Percentiles rank a stretch among this genome's conserved stretches.
These are phyloP conservation scores for Dryococelus australis DNA, from an alignment of 2,888 invertebrate genomes.

Conservation along the genomic window DNA sequence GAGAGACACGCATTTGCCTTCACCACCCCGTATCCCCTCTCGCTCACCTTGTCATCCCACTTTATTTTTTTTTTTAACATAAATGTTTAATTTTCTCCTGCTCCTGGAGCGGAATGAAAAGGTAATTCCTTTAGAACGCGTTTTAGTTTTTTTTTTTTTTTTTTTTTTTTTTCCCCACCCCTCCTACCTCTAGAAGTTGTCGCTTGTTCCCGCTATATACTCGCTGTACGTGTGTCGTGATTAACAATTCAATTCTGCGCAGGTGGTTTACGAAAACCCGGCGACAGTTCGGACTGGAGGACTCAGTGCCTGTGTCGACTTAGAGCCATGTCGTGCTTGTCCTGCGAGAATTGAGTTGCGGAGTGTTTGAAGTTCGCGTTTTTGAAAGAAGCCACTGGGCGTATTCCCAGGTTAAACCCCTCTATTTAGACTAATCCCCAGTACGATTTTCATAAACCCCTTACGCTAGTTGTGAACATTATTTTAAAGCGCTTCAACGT, in stretches of 20 bases:
- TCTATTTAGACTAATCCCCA: no score
- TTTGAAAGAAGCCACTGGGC: no score
- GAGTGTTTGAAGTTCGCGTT: no score
- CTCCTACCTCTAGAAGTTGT: neutral
- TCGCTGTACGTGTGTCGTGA: neutral
- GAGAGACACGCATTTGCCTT: neutral
- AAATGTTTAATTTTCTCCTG: constrained; percentile 5
- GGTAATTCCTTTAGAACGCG: constrained; percentile 16
- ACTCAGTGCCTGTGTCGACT: no score
- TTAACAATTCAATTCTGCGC: neutral
- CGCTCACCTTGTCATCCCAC: neutral
- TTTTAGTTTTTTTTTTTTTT: neutral
- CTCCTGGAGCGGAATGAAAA: neutral
- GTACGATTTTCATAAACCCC: no score
- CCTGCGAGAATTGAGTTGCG: no score
- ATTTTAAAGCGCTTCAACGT: no score
- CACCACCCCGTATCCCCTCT: neutral
- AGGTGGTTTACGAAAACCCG: no score
- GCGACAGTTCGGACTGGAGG: no score
- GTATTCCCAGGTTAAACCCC: no score
- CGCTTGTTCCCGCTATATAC: neutral
- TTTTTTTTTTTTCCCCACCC: neutral
- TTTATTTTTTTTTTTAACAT: neutral
- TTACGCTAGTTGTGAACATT: no score
- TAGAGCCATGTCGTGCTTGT: no score